A percentile compares a stretch with the other conserved stretches of the same genome.
phyloP scores from a whole-genome alignment of 2,888 invertebrate genomes.

The Papilio elwesi region DNA sequence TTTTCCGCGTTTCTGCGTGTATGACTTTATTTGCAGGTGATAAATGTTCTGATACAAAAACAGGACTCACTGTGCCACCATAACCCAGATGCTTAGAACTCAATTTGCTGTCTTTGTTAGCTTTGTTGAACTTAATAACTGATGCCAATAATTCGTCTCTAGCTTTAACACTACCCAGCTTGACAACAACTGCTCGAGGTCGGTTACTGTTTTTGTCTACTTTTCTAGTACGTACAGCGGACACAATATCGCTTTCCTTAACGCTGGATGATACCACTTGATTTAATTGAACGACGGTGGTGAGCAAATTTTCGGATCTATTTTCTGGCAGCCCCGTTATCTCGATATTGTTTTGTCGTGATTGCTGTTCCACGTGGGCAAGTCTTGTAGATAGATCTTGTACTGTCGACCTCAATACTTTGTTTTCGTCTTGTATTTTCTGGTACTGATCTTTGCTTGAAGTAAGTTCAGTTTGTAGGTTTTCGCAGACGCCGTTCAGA shows the following conservation, averaged over 20 bases:
- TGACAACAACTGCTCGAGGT: conserved; percentile 33
- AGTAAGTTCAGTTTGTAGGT: neutral
- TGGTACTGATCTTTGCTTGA: neutral
- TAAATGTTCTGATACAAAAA: conserved; percentile 5
- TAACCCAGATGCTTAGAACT: conserved; percentile 25
- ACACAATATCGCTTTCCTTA: conserved; percentile 16
- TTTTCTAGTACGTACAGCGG: conserved; percentile 28
- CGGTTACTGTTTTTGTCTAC: conserved; percentile 1
- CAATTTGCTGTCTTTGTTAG: conserved; percentile 18
- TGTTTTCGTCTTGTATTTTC: neutral
- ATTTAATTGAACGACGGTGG: conserved; percentile 20
- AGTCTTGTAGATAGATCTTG: neutral
- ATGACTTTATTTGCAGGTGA: conserved; percentile 9
- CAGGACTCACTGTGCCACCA: conserved; percentile 11
- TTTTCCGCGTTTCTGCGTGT: conserved; percentile 13
- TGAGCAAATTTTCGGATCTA: conserved; percentile 29
- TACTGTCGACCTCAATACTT: neutral
- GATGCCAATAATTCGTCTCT: conserved; percentile 33
- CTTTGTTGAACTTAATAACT: conserved; percentile 26
- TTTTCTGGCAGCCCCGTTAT: conserved; percentile 35
- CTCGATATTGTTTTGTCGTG: conserved; percentile 29
- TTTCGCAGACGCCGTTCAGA: neutral
- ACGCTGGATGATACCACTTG: conserved; percentile 21
- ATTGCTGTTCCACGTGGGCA: conserved; percentile 16
- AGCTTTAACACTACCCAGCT: neutral